A percentile compares a stretch with the other conserved stretches of the same genome.
Evolutionary conservation across 2,113 vertebrate genomes (phyloP).

Genomic region (Euleptes europaea): DNA sequence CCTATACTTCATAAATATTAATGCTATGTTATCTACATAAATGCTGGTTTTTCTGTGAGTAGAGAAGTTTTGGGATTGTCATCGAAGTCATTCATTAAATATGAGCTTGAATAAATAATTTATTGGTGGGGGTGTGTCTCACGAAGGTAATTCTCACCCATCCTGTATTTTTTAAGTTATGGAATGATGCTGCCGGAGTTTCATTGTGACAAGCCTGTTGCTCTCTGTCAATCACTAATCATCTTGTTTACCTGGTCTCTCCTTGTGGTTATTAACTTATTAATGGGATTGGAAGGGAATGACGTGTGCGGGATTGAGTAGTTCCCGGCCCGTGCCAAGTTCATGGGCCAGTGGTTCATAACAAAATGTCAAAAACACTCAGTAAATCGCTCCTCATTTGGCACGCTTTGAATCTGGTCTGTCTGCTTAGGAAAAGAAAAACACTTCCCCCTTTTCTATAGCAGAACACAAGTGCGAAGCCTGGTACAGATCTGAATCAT

Average conservation of each 20-base stretch:
- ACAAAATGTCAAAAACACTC: background rate
- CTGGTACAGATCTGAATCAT: background rate
- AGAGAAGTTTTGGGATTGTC: conserved; percentile 36
- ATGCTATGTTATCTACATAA: conserved; percentile 32
- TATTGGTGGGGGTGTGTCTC: background rate
- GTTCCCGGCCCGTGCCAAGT: background rate
- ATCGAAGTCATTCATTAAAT: conserved; percentile 55
- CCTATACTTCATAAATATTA: conserved; percentile 56
- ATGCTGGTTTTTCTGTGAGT: conserved; percentile 33
- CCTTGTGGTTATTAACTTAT: background rate
- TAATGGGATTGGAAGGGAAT: background rate
- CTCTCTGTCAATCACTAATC: background rate
- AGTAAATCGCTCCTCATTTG: background rate
- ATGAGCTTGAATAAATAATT: conserved; percentile 46
- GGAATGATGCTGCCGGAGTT: background rate
- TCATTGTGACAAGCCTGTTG: background rate
- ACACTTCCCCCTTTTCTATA: fast-evolving
- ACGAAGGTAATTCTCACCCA: background rate
- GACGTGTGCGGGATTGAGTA: background rate
- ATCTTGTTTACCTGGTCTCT: background rate
- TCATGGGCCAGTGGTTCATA: background rate
- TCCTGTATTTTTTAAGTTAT: background rate
- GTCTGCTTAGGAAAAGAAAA: background rate
- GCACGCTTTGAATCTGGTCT: background rate
- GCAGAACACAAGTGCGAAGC: background rate